Percentiles rank a stretch among this genome's conserved stretches.
phyloP scores from a whole-genome alignment of 2,113 vertebrate species.

The Hymenochirus boettgeri region DNA sequence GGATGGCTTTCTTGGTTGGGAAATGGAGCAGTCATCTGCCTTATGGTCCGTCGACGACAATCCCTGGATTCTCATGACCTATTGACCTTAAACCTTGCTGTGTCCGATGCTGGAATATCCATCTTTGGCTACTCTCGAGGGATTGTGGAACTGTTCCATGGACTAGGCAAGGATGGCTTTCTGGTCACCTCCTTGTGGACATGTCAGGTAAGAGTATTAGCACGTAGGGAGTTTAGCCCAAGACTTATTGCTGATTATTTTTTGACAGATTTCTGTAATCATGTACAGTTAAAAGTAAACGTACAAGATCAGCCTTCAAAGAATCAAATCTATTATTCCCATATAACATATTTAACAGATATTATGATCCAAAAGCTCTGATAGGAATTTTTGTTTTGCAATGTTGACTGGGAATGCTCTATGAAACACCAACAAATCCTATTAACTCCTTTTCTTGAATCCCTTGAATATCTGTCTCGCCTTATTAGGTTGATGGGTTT shows the following conservation, averaged over 20 bases:
- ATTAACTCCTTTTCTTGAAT: neutral
- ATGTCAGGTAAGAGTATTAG: conserved; percentile 42
- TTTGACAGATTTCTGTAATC: too few relatives aligned
- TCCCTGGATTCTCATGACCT: conserved; percentile 42
- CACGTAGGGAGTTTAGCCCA: too few relatives aligned
- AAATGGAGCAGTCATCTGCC: conserved; percentile 38
- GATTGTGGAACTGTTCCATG: conserved; percentile 44
- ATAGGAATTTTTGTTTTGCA: too few relatives aligned
- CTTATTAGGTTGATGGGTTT: conserved; percentile 53
- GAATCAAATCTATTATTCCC: too few relatives aligned
- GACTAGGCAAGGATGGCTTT: conserved; percentile 42
- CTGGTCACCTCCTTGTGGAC: conserved; percentile 40
- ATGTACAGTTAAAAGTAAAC: too few relatives aligned
- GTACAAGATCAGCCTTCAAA: too few relatives aligned
- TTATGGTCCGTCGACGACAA: conserved; percentile 41
- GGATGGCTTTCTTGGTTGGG: conserved; percentile 49
- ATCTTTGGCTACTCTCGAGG: conserved; percentile 43
- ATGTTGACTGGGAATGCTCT: neutral
- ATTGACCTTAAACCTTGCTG: conserved; percentile 42
- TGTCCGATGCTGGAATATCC: conserved; percentile 32
- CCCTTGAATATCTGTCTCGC: conserved; percentile 8
- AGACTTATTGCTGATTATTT: too few relatives aligned
- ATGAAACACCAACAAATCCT: neutral
- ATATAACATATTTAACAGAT: too few relatives aligned
- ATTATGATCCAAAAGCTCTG: too few relatives aligned